Evolutionary conservation across 2,113 vertebrate species (phyloP).

Genomic region (Anthoscopus minutus): DNA sequence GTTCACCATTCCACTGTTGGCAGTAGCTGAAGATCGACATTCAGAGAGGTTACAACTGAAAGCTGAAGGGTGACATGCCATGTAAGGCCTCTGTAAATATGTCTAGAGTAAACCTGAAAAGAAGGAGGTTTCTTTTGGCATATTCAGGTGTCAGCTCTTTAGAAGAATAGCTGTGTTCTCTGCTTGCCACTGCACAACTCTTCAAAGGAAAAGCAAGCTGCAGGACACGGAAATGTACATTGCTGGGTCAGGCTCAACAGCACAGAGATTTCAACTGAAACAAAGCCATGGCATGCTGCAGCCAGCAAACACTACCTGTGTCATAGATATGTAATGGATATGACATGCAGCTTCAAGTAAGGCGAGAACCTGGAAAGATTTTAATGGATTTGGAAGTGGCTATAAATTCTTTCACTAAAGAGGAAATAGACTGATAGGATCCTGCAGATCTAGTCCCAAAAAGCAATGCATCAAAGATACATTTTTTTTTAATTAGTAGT

Average conservation of each 20-base stretch:
- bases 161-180: neutral
- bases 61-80: neutral
- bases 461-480: neutral
- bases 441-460: neutral
- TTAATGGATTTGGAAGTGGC: neutral
- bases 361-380: neutral
- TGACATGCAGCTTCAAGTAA: neutral
- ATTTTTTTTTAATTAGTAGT: neutral
- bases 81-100: neutral
- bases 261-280: neutral
- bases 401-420: neutral
- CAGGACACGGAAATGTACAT: neutral
- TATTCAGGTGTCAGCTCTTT: neutral
- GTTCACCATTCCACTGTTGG: neutral
- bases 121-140: neutral
- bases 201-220: neutral
- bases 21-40: neutral
- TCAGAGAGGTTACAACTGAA: neutral
- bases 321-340: neutral
- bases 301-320: neutral
- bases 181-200: neutral
- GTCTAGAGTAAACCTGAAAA: neutral
- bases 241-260: neutral
- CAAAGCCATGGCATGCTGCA: too few relatives aligned
- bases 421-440: neutral